A percentile compares a stretch with the other conserved stretches of the same genome.
Conservation (phyloP, 2,113 vertebrate genomes). For the Oryzias celebensis region DNA sequence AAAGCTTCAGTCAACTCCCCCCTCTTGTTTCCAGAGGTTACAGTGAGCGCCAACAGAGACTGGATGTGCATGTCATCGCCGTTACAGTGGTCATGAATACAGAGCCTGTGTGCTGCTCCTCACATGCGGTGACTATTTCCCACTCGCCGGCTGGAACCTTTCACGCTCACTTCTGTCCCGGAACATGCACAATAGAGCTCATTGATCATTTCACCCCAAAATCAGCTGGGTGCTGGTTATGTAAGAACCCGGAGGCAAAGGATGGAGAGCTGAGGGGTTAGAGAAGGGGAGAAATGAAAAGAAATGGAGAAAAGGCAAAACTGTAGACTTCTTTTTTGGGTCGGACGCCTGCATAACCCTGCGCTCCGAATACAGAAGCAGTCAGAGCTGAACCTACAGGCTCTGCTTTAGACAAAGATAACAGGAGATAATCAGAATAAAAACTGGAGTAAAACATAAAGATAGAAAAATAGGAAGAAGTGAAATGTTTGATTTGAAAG, state of each 20-base stretch:
- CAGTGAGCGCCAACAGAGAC: neutral
- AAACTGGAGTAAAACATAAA: no score
- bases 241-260: constrained; percentile 43
- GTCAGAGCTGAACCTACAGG: no score
- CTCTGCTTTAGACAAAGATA: no score
- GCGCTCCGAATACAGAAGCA: no score
- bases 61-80: constrained; percentile 1
- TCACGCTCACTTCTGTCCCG: constrained; percentile 21
- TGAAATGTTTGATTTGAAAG: no score
- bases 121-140: constrained; percentile 38
- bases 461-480: no score
- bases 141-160: constrained; percentile 35
- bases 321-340: constrained; percentile 22
- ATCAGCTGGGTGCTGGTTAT: constrained; percentile 67
- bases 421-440: no score
- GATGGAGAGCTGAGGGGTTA: neutral
- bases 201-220: constrained; percentile 59
- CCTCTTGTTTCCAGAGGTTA: constrained; percentile 6
- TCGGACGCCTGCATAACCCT: no score
- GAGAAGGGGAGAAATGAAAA: rapidly evolving
- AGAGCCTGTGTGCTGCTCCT: constrained; percentile 32
- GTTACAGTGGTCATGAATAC: constrained; percentile 55
- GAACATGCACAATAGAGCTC: constrained; percentile 44
- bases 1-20: neutral
- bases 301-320: neutral